Evolutionary conservation across 2,888 invertebrate species (phyloP).

Genomic region (Pristionchus mayeri): DNA sequence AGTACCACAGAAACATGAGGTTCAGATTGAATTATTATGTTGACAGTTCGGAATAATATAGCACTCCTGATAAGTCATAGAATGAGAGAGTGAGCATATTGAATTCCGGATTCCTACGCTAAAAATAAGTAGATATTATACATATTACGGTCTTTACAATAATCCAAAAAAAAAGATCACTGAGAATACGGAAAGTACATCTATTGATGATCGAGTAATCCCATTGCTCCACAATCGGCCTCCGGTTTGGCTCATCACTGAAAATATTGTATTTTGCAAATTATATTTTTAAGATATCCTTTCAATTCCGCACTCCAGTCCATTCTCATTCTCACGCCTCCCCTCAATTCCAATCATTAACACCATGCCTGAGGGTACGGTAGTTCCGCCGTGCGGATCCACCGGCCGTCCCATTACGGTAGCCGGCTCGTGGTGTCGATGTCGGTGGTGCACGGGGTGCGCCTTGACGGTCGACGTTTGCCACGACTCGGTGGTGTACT

Average conservation of each 20-base stretch:
- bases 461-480: slow-evolving; percentile 3
- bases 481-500: slow-evolving; percentile 32
- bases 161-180: not conserved
- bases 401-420: not conserved
- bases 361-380: slow-evolving; percentile 31
- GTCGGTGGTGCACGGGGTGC: too few species aligned
- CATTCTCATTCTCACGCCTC: not conserved
- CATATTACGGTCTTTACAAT: not conserved
- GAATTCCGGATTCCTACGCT: not conserved
- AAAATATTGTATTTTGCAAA: not conserved
- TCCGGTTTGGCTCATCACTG: slow-evolving; percentile 10
- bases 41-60: too few species aligned
- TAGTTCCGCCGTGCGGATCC: not conserved
- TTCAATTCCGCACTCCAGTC: not conserved
- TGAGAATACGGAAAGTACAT: not conserved
- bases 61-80: too few species aligned
- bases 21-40: too few species aligned
- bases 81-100: not conserved
- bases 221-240: not conserved
- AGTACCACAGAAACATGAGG: slow-evolving; percentile 3
- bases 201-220: not conserved
- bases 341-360: slow-evolving; percentile 2
- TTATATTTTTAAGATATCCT: not conserved
- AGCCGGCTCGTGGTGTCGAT: slow-evolving; percentile 35
- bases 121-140: not conserved